phyloP scores from a whole-genome alignment of 2,797 vertebrate species.

The Mallotus villosus region DNA sequence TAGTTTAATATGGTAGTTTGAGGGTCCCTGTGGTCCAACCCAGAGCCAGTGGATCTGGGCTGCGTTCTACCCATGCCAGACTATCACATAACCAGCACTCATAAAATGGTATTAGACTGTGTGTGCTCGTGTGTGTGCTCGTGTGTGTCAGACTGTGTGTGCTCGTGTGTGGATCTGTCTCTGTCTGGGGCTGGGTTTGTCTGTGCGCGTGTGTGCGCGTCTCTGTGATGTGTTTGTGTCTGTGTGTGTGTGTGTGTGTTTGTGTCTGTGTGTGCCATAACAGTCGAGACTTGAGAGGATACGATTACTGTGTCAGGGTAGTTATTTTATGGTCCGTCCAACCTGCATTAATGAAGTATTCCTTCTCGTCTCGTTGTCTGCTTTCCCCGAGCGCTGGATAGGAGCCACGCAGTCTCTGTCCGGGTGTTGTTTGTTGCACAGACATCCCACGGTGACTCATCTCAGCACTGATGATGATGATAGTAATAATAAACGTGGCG shows the following conservation, averaged over 20 bases:
- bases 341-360: slow-evolving; percentile 48
- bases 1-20: slow-evolving; percentile 45
- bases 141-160: no score
- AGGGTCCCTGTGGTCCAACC: slow-evolving; percentile 40
- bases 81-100: no score
- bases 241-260: not conserved
- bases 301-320: slow-evolving; percentile 48
- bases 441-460: slow-evolving; percentile 14
- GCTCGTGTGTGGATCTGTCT: no score
- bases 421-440: slow-evolving; percentile 42
- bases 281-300: slow-evolving; percentile 53
- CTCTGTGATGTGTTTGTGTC: not conserved
- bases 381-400: no score
- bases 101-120: no score
- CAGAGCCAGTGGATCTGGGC: not conserved
- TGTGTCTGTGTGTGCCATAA: slow-evolving; percentile 37
- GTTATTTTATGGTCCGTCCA: slow-evolving; percentile 60
- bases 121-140: no score
- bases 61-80: no score
- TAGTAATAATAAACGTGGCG: slow-evolving; percentile 34
- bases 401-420: no score
- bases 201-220: no score
- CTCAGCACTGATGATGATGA: not conserved
- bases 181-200: no score
- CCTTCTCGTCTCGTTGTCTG: slow-evolving; percentile 27